Evolutionary conservation across 2,113 vertebrate species (phyloP), one percentile per base, ranked within the genome.

Genomic region (Psophia crepitans): DNA sequence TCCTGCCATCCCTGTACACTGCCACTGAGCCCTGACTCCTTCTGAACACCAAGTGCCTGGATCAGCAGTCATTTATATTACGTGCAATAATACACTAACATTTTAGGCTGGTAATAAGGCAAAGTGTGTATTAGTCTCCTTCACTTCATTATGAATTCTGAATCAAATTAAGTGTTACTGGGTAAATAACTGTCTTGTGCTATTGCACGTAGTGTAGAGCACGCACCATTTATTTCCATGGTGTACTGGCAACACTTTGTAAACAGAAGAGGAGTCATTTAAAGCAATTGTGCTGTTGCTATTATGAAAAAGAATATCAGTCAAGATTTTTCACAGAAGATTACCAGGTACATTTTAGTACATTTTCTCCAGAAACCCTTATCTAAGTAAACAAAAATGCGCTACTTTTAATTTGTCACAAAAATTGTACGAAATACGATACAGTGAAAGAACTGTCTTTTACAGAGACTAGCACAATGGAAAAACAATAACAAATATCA

Each of bases 1-100:
- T 60, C 21, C 66, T 44, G n/a, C 23, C 1, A 0, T 26, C 41
- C 0, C 0, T 9, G 54, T 26, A 39, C 12, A 27, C 33, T 7
- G 0, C 3, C 26, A 5, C 32, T 5, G 35, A 87, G 24, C 51
- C 28, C 49, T 33, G 33, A 11, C n/a, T 66, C 28, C 2, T 1
- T 16, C 80, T 33, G 32, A 74, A n/a, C 6, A 4, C 17, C 0
- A 35, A 28, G 13, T 4, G 14, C 3, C n/a, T 37, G 26, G 24
- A 21, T 28, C 44, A 60, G 37, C 41, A 77, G 35, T 7, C 18
- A 9, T 8, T 73, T 73, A 8, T 84, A 26, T 15, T 35, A 10
- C n/a, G 61, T 27, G 41, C 10, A 73, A 2, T 17, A 43, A 49
- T 32, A 33, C 18, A 30, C 12, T 41, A 71, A 33, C 4, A 28